A percentile compares a stretch with the other conserved stretches of the same genome.
Conservation (phyloP, 2,113 vertebrate genomes). For the Ranitomeya imitator region DNA sequence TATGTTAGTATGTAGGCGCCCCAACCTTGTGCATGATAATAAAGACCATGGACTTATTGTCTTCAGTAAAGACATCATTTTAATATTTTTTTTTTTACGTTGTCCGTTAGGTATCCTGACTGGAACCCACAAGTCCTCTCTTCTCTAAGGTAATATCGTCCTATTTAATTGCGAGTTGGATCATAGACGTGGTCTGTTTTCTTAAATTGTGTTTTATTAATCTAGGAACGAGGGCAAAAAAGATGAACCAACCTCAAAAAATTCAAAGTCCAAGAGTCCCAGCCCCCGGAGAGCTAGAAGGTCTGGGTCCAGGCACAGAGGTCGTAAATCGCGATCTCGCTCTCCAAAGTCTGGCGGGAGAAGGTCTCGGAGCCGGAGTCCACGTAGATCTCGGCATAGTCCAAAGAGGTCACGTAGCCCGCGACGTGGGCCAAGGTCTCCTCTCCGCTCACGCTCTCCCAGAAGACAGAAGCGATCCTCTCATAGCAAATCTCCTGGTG, state of each 20-base stretch:
- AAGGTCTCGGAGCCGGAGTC: conserved; percentile 71
- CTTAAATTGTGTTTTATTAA: conserved; percentile 18
- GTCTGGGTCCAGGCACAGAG: conserved; percentile 65
- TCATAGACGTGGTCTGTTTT: not conserved
- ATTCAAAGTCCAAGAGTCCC: conserved; percentile 65
- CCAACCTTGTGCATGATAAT: too few species aligned
- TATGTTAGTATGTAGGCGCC: too few species aligned
- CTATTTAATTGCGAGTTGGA: not conserved
- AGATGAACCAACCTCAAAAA: conserved; percentile 68
- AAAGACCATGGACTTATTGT: not conserved
- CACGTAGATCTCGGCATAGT: conserved; percentile 63
- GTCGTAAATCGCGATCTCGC: conserved; percentile 67
- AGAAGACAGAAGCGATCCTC: conserved; percentile 58
- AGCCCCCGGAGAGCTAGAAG: conserved; percentile 71
- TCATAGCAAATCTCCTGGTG: conserved; percentile 74
- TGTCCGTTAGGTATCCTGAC: conserved; percentile 79
- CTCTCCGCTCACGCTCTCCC: conserved; percentile 66
- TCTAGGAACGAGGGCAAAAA: conserved; percentile 67
- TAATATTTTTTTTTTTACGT: not conserved
- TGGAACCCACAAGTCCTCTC: conserved; percentile 82
- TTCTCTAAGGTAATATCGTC: conserved; percentile 70
- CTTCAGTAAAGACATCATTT: not conserved
- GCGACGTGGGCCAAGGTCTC: not conserved
- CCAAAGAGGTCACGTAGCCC: conserved; percentile 59
- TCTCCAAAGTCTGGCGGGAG: conserved; percentile 67